Evolutionary conservation across 1,140 invertebrate species (phyloP).

Genomic region (Dendroctonus valens): DNA sequence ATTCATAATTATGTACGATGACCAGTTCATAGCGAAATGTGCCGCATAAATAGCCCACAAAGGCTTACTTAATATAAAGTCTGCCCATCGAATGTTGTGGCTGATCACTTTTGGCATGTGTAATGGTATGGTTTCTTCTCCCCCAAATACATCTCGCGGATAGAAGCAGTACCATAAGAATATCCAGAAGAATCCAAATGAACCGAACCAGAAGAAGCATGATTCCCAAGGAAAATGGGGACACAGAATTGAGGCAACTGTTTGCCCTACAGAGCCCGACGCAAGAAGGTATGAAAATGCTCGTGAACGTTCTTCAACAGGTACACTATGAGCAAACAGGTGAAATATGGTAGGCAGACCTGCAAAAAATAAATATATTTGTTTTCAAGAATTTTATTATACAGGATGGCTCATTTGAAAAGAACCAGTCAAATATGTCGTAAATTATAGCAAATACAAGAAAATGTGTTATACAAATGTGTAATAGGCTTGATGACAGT

Average conservation of each 20-base stretch:
- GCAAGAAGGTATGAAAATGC: conserved; percentile 77
- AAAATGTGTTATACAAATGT: too few relatives aligned
- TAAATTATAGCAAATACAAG: too few relatives aligned
- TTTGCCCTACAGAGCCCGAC: conserved; percentile 74
- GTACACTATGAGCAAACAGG: conserved; percentile 73
- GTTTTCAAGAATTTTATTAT: too few relatives aligned
- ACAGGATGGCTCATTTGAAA: too few relatives aligned
- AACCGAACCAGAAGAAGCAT: conserved; percentile 73
- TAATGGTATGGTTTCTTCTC: conserved; percentile 66
- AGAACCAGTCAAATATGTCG: too few relatives aligned
- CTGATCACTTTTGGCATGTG: conserved; percentile 63
- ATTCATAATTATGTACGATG: conserved; percentile 81
- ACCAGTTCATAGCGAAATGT: conserved; percentile 85
- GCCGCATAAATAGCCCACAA: conserved; percentile 78
- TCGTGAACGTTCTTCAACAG: conserved; percentile 70
- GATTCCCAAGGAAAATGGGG: conserved; percentile 67
- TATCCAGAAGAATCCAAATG: conserved; percentile 70
- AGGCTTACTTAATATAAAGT: conserved; percentile 70
- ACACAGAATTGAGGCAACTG: conserved; percentile 69
- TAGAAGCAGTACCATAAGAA: conserved; percentile 67
- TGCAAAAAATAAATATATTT: conserved; percentile 45
- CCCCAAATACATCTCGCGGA: conserved; percentile 53
- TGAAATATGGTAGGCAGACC: conserved; percentile 80
- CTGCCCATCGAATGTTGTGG: conserved; percentile 60
- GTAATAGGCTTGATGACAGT: too few relatives aligned